Evolutionary conservation across 2,797 vertebrate species (phyloP).

Genomic region (Distichodus sexfasciatus): DNA sequence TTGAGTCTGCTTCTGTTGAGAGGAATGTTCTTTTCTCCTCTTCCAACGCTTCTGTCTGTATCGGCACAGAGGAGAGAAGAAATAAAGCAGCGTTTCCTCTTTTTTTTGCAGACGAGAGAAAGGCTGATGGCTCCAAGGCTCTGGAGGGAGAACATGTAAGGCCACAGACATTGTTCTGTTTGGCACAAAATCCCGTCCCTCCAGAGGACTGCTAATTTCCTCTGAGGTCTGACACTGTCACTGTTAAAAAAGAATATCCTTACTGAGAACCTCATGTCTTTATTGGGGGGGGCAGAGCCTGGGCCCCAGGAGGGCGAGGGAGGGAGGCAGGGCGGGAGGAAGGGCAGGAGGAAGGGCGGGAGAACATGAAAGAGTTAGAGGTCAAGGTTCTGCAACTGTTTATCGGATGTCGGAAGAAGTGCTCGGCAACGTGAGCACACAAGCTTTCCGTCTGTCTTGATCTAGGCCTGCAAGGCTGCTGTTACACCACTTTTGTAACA

Average conservation of each 20-base stretch:
- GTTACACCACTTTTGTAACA: too few relatives aligned
- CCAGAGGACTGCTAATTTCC: constrained; percentile 25
- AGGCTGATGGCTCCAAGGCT: background rate
- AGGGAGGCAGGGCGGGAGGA: too few relatives aligned
- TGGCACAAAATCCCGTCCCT: constrained; percentile 21
- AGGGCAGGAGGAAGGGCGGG: too few relatives aligned
- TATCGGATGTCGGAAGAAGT: too few relatives aligned
- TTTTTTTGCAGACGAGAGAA: constrained; percentile 1
- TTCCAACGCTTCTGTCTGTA: background rate
- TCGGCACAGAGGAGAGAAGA: background rate
- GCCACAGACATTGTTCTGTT: constrained; percentile 29
- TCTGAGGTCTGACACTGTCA: constrained; percentile 10
- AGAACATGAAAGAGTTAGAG: too few relatives aligned
- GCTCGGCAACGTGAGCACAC: too few relatives aligned
- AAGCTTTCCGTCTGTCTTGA: too few relatives aligned
- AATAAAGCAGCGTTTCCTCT: constrained; percentile 26
- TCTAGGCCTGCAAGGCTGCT: too few relatives aligned
- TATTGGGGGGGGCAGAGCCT: too few relatives aligned
- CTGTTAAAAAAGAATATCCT: constrained; percentile 9
- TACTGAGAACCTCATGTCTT: constrained; percentile 26
- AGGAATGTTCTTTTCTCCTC: background rate
- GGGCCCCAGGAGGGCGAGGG: too few relatives aligned
- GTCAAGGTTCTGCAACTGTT: too few relatives aligned
- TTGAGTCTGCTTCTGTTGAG: background rate
- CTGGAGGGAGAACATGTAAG: constrained; percentile 10